These are phyloP conservation scores for Melanostigma gelatinosum DNA, from an alignment of 2,113 vertebrate species.

Conservation along the genomic window DNA sequence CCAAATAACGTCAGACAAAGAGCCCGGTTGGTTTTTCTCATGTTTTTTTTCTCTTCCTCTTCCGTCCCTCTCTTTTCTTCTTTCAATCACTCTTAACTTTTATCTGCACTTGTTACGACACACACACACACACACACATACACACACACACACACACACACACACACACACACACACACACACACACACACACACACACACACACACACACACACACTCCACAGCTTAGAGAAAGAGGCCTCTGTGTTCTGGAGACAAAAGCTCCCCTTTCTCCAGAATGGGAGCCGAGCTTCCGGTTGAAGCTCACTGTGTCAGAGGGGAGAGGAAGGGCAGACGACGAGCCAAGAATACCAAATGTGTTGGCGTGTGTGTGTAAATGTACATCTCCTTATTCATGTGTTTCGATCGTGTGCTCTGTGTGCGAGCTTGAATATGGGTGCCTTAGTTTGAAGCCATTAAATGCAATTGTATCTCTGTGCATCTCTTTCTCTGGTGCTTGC, in stretches of 20 bases:
- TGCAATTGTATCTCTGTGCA: constrained; percentile 18
- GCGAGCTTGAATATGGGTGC: constrained; percentile 42
- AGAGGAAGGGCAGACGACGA: constrained; percentile 83
- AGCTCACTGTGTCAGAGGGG: constrained; percentile 88
- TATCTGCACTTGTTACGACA: constrained; percentile 71
- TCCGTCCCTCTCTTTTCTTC: constrained; percentile 47
- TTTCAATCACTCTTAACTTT: constrained; percentile 71
- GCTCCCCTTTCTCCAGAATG: constrained; percentile 84
- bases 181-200: constrained; percentile 34
- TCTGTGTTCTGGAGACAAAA: constrained; percentile 89
- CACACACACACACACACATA: constrained; percentile 33
- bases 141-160: constrained; percentile 31
- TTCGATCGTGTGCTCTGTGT: constrained; percentile 27
- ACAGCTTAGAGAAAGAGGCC: constrained; percentile 83
- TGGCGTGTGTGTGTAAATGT: constrained; percentile 20
- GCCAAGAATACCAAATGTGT: constrained; percentile 81
- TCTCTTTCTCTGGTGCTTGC: constrained; percentile 25
- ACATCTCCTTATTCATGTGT: constrained; percentile 36
- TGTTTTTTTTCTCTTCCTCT: constrained; percentile 62
- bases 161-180: constrained; percentile 36
- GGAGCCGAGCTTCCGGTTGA: constrained; percentile 87
- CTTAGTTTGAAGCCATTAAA: constrained; percentile 43
- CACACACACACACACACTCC: constrained; percentile 26
- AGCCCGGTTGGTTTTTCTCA: constrained; percentile 52
- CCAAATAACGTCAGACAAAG: constrained; percentile 51